phyloP scores from a whole-genome alignment of 1,140 invertebrate species.

The Drosophila murphyi region DNA sequence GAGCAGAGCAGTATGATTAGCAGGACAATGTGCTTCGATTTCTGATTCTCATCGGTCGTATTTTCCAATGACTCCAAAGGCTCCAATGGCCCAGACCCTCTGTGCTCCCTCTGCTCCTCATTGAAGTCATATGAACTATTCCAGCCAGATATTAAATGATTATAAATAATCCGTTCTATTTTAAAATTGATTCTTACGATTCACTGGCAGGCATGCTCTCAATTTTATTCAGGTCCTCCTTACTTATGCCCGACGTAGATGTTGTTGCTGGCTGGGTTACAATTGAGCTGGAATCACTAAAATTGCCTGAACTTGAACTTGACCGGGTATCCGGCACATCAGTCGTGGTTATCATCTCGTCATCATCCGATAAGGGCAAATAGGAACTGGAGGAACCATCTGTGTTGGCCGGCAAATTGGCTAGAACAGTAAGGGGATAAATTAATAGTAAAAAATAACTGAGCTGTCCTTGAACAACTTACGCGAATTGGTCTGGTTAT shows the following conservation, averaged over 20 bases:
- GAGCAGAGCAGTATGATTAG: slow-evolving; percentile 91
- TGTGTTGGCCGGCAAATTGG: slow-evolving; percentile 69
- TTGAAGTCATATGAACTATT: slow-evolving; percentile 85
- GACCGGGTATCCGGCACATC: slow-evolving; percentile 27
- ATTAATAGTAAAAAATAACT: background rate
- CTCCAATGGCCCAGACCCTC: slow-evolving; percentile 46
- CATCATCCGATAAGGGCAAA: slow-evolving; percentile 79
- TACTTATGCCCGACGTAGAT: slow-evolving; percentile 87
- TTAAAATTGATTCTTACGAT: slow-evolving; percentile 41
- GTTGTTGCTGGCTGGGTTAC: slow-evolving; percentile 64
- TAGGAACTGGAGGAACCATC: slow-evolving; percentile 67
- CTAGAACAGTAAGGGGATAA: slow-evolving; percentile 23
- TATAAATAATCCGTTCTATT: no score
- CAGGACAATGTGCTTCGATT: slow-evolving; percentile 92
- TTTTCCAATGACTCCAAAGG: slow-evolving; percentile 86
- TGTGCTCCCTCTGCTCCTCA: slow-evolving; percentile 84
- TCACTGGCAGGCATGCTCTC: slow-evolving; percentile 47
- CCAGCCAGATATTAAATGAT: slow-evolving; percentile 8
- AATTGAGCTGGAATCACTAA: slow-evolving; percentile 64
- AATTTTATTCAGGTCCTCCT: slow-evolving; percentile 87
- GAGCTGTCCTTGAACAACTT: slow-evolving; percentile 59
- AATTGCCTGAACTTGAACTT: slow-evolving; percentile 61
- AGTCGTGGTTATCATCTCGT: slow-evolving; percentile 83
- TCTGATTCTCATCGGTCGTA: slow-evolving; percentile 88
- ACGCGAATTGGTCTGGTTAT: slow-evolving; percentile 84